Percentiles rank a stretch among this genome's conserved stretches.
These are phyloP conservation scores for Anser brachyrhynchus DNA, from an alignment of 2,113 vertebrate species.

Conservation along the genomic window DNA sequence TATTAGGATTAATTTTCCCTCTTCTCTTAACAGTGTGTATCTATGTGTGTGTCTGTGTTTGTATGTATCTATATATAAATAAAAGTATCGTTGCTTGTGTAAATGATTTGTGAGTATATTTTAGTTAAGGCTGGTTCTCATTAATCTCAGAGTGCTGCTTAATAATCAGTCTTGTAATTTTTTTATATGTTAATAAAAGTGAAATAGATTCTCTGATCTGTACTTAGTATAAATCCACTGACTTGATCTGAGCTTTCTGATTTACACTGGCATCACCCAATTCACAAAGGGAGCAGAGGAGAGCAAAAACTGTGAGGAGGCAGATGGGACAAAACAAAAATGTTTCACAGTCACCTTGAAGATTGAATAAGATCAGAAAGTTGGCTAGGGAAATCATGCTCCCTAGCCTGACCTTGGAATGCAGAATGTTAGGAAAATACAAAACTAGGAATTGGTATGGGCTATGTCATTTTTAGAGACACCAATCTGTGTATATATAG, in stretches of 20 bases:
- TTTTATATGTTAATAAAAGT: background rate
- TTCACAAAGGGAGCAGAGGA: background rate
- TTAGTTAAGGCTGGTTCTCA: background rate
- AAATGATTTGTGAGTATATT: background rate
- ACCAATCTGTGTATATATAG: background rate
- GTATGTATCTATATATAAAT: background rate
- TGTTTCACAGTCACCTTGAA: background rate
- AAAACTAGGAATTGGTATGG: conserved; percentile 18
- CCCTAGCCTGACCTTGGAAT: background rate
- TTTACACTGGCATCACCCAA: background rate
- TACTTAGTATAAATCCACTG: background rate
- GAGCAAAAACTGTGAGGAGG: background rate
- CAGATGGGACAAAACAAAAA: background rate
- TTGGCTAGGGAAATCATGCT: background rate
- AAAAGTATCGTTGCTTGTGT: background rate
- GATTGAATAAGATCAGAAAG: background rate
- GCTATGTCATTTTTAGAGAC: background rate
- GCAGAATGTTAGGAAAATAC: conserved; percentile 22
- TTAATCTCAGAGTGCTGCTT: background rate
- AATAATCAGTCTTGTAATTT: background rate
- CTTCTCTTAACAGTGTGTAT: background rate
- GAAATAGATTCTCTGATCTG: background rate
- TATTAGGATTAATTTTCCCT: background rate
- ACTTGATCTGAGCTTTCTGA: background rate
- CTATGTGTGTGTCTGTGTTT: background rate